Percentiles rank a stretch among this genome's conserved stretches.
Conservation (phyloP, 2,888 invertebrate genomes). For the Drosophila setosimentum region DNA sequence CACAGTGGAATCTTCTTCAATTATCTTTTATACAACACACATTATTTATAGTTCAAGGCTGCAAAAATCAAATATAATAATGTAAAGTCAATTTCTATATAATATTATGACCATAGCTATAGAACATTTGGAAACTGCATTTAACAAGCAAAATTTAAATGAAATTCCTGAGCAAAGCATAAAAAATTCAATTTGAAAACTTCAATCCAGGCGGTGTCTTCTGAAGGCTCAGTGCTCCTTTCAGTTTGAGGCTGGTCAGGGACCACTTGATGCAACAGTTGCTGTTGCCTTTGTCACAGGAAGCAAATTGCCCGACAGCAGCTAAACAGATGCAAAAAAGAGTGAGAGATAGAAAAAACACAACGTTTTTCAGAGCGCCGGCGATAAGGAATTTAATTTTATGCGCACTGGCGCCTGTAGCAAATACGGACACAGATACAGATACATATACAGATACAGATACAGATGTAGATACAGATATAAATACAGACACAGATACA, state of each 20-base stretch:
- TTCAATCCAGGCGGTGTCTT: conserved; percentile 27
- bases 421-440: conserved; percentile 13
- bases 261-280: conserved; percentile 45
- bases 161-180: conserved; percentile 29
- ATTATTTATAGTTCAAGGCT: not conserved
- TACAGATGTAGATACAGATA: conserved; percentile 3
- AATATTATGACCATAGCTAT: not conserved
- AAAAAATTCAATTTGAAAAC: conserved; percentile 41
- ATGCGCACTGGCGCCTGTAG: conserved; percentile 55
- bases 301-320: conserved; percentile 41
- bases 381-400: conserved; percentile 63
- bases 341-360: conserved; percentile 6
- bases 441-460: not conserved
- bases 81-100: not conserved
- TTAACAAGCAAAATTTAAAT: conserved; percentile 24
- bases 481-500: conserved; percentile 10
- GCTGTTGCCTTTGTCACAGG: conserved; percentile 24
- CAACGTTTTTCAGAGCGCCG: conserved; percentile 28
- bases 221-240: conserved; percentile 10
- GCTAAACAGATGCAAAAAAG: conserved; percentile 12
- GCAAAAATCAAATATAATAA: too few relatives aligned
- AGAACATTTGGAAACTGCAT: not conserved
- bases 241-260: conserved; percentile 42
- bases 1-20: not conserved
- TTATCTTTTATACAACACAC: not conserved